Evolutionary conservation across 2,797 vertebrate genomes (phyloP).

Genomic region (Avahi laniger): DNA sequence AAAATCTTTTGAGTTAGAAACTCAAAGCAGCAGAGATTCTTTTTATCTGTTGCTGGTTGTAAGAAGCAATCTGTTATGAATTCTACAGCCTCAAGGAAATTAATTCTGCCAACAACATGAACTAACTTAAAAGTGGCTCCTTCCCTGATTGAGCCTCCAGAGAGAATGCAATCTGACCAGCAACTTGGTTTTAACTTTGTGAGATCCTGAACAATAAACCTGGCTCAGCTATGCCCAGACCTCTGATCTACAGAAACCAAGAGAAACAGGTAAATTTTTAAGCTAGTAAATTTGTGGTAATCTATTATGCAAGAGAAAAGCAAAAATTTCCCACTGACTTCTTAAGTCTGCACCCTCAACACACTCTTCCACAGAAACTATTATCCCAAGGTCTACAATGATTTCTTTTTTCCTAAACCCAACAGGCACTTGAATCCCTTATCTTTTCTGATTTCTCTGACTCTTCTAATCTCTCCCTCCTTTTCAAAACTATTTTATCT

Average conservation of each 20-base stretch:
- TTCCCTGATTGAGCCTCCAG: not conserved
- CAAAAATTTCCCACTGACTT: not conserved
- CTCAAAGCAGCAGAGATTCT: not conserved
- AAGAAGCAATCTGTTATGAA: not conserved
- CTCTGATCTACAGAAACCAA: not conserved
- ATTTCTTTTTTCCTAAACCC: not conserved
- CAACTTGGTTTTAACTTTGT: not conserved
- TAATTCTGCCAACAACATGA: not conserved
- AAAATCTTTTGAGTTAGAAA: not conserved
- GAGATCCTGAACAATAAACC: not conserved
- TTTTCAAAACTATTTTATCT: not conserved
- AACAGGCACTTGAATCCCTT: not conserved
- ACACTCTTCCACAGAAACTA: not conserved
- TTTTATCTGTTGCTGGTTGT: not conserved
- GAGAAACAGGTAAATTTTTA: not conserved
- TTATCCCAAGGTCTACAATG: not conserved
- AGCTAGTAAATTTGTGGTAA: not conserved
- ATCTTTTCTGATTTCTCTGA: constrained; percentile 33
- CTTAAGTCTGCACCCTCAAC: not conserved
- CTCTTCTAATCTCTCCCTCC: not conserved
- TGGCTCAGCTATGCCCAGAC: not conserved
- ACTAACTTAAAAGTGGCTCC: not conserved
- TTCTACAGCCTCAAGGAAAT: not conserved
- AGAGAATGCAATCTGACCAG: not conserved
- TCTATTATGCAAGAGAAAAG: not conserved